Evolutionary conservation across 2,888 invertebrate genomes (phyloP).

Genomic region (Fragum sueziense): DNA sequence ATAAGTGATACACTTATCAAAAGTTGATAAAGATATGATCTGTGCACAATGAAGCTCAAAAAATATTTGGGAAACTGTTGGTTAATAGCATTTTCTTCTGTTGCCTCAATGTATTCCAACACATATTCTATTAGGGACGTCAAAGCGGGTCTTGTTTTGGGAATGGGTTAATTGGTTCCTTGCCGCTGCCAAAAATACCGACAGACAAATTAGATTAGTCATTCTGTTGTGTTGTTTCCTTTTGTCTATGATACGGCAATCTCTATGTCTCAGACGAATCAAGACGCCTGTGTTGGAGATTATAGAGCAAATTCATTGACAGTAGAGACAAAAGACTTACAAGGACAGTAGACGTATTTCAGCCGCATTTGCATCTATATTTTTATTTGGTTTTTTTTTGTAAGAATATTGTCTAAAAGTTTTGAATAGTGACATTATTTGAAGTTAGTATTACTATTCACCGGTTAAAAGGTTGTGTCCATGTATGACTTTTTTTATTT

Average conservation of each 20-base stretch:
- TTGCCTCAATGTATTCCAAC: not conserved
- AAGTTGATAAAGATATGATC: not conserved
- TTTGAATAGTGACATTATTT: too few relatives aligned
- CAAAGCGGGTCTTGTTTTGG: not conserved
- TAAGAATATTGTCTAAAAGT: too few relatives aligned
- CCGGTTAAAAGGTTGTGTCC: too few relatives aligned
- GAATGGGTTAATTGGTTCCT: not conserved
- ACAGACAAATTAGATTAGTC: too few relatives aligned
- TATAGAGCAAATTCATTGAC: too few relatives aligned
- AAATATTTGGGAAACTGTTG: not conserved
- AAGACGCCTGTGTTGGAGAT: too few relatives aligned
- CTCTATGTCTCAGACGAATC: not conserved
- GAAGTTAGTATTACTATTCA: too few relatives aligned
- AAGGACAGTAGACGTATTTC: too few relatives aligned
- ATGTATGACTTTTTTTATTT: too few relatives aligned
- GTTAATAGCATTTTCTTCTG: not conserved
- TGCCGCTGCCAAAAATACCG: not conserved
- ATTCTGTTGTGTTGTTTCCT: not conserved
- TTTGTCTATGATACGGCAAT: not conserved
- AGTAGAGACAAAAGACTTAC: too few relatives aligned
- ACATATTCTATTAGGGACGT: not conserved
- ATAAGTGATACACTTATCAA: not conserved
- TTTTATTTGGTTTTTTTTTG: too few relatives aligned
- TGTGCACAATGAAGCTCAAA: not conserved
- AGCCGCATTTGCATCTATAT: too few relatives aligned